A percentile compares a stretch with the other conserved stretches of the same genome.
Conservation (phyloP, 2,888 invertebrate species). For the Calliscelio sp. region DNA sequence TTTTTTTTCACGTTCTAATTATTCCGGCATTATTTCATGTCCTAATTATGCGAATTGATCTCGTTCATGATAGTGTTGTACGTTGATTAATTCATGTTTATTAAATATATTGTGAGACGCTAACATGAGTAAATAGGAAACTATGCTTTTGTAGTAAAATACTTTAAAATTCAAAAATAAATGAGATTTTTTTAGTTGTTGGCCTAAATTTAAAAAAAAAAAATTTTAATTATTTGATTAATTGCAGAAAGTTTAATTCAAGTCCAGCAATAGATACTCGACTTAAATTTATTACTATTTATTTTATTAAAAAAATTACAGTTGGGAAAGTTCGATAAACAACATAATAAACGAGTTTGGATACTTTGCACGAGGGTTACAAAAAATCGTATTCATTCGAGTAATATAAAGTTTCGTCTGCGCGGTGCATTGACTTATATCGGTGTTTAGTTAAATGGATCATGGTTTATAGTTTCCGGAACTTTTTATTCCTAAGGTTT, state of each 20-base stretch:
- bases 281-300: no score
- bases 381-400: not conserved
- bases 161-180: no score
- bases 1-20: slow-evolving; percentile 38
- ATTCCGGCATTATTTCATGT: slow-evolving; percentile 31
- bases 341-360: not conserved
- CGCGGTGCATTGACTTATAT: slow-evolving; percentile 12
- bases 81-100: slow-evolving; percentile 23
- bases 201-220: no score
- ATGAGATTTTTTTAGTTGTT: no score
- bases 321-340: no score
- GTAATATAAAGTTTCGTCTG: slow-evolving; percentile 8
- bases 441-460: slow-evolving; percentile 15
- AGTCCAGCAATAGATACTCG: no score
- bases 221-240: no score
- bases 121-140: not conserved
- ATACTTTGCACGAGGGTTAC: not conserved
- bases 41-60: slow-evolving; percentile 45
- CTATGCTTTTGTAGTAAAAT: not conserved
- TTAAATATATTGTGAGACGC: slow-evolving; percentile 16
- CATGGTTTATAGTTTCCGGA: slow-evolving; percentile 17
- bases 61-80: not conserved
- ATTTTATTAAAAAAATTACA: no score
- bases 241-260: no score
- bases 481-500: slow-evolving; percentile 8